Conservation (phyloP, 1,140 invertebrate species). For the Riptortus pedestris region DNA sequence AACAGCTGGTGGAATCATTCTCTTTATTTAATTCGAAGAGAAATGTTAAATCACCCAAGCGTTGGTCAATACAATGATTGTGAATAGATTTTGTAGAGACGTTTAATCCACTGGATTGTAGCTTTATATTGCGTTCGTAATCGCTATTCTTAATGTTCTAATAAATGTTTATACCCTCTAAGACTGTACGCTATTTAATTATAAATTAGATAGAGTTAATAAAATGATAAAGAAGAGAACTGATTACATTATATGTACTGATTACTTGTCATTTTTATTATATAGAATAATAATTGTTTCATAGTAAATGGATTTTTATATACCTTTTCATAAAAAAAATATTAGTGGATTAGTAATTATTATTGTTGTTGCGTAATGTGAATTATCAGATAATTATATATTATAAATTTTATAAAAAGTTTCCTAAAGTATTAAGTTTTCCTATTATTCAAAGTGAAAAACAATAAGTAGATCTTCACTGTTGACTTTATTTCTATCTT, state of each 20-base stretch:
- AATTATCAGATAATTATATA: too few species aligned
- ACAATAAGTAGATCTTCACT: too few species aligned
- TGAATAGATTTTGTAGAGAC: constrained; percentile 22
- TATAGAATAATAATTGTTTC: constrained; percentile 20
- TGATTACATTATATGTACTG: constrained; percentile 27
- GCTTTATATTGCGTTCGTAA: constrained; percentile 23
- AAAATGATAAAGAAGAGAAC: constrained; percentile 22
- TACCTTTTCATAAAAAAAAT: neutral
- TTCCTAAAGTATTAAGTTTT: too few species aligned
- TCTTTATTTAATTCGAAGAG: neutral
- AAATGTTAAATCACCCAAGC: constrained; percentile 11
- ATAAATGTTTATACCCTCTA: constrained; percentile 22
- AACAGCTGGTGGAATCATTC: neutral
- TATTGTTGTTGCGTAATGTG: neutral
- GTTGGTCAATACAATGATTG: constrained; percentile 14
- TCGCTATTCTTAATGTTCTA: constrained; percentile 18
- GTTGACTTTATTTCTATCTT: too few species aligned
- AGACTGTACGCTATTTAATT: constrained; percentile 27
- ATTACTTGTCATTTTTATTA: constrained; percentile 27
- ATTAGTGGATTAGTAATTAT: neutral
- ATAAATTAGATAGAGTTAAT: constrained; percentile 16
- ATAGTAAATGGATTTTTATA: constrained; percentile 4
- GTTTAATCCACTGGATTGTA: constrained; percentile 19
- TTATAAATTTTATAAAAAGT: too few species aligned
- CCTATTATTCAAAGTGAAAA: too few species aligned